These are phyloP conservation scores for Onychostruthus taczanowskii DNA, from an alignment of 2,113 vertebrate genomes.

Conservation along the genomic window DNA sequence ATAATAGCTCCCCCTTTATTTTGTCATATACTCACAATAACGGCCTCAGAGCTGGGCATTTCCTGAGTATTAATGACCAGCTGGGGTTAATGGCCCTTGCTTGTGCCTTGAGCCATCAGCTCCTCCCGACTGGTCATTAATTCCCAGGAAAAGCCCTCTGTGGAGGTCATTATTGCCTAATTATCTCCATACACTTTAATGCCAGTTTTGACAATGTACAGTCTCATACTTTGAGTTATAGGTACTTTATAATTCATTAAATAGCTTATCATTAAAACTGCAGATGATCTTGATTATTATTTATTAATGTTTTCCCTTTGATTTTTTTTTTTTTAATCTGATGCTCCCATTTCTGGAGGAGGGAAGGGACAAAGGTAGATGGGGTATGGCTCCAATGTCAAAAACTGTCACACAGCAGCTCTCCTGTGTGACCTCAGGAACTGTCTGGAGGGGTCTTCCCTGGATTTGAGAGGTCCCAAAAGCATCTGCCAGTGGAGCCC, in stretches of 20 bases:
- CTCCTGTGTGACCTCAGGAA: too few relatives aligned
- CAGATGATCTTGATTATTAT: slow-evolving; percentile 73
- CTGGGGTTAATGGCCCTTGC: slow-evolving; percentile 75
- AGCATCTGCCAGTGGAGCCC: background rate
- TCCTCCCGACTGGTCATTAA: slow-evolving; percentile 73
- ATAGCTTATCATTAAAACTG: slow-evolving; percentile 70
- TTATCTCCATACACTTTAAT: slow-evolving; percentile 79
- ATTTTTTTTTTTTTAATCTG: slow-evolving; percentile 8
- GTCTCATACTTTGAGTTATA: slow-evolving; percentile 71
- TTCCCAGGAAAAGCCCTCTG: slow-evolving; percentile 74
- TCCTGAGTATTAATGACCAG: slow-evolving; percentile 72
- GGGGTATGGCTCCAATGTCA: background rate
- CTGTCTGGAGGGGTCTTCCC: background rate
- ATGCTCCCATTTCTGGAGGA: background rate
- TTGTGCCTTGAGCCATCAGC: slow-evolving; percentile 71
- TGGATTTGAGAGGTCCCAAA: background rate
- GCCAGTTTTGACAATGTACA: slow-evolving; percentile 71
- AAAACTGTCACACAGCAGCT: background rate
- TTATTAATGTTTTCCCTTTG: slow-evolving; percentile 71
- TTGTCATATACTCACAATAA: slow-evolving; percentile 62
- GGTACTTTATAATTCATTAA: slow-evolving; percentile 73
- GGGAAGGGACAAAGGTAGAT: background rate
- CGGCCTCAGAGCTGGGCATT: slow-evolving; percentile 64
- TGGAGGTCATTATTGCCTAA: slow-evolving; percentile 72
- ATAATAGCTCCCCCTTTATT: slow-evolving; percentile 36